Evolutionary conservation across 2,113 vertebrate genomes (phyloP).

Genomic region (Campylomormyrus numenius): DNA sequence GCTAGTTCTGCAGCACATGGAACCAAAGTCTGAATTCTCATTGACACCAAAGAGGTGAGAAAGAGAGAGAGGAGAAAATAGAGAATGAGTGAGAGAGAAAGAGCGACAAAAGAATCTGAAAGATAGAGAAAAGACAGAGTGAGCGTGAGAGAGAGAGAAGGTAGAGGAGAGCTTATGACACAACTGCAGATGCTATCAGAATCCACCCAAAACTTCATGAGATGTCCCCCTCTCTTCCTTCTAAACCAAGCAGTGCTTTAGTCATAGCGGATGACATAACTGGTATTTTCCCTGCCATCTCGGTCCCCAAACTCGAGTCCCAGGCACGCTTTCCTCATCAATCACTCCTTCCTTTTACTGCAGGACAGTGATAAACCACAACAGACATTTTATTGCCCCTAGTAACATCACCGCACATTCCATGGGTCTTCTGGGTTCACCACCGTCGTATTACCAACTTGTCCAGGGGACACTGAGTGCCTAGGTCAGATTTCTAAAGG

Average conservation of each 20-base stretch:
- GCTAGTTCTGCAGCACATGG: not conserved
- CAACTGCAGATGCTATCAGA: not conserved
- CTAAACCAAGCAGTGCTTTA: not conserved
- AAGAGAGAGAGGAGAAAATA: not conserved
- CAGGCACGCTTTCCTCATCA: not conserved
- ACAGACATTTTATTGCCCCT: not conserved
- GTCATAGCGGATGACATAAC: not conserved
- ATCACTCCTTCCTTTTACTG: not conserved
- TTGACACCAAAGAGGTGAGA: not conserved
- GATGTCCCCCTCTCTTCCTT: not conserved
- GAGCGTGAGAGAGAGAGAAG: not conserved
- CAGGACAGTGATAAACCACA: not conserved
- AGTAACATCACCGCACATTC: not conserved
- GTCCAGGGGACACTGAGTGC: not conserved
- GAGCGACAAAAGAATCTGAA: not conserved
- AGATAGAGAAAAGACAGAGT: not conserved
- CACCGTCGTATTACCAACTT: not conserved
- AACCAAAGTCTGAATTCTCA: not conserved
- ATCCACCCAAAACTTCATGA: not conserved
- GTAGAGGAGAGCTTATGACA: not conserved
- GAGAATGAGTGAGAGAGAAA: not conserved
- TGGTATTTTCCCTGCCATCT: not conserved
- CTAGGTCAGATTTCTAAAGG: not conserved
- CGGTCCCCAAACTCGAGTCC: not conserved
- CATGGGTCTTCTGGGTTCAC: not conserved